Base-by-base conservation (phyloP, 1,140 invertebrate species). In the Tetramorium alpestre region DNA sequence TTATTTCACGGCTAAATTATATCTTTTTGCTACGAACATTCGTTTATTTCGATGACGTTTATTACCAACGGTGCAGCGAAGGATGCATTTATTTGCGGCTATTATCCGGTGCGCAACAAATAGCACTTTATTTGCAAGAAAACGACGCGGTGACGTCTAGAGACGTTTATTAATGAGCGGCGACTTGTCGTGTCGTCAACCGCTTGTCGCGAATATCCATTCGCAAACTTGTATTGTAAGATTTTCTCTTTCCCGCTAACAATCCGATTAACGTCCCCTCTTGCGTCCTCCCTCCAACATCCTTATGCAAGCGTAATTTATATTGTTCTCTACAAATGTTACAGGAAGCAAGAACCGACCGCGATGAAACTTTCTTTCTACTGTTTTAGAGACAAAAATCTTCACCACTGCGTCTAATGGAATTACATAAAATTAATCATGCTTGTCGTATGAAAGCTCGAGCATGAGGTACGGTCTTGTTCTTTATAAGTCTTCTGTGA, bases 241-340 rank as follows among this genome's bases (percentile, higher is more conserved):
- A 91, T 87, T 91, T 89, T 44, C 75, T n/a, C 60, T 64, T 87
- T 64, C 18, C 10, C 51, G 44, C 82, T 76, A 85, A 76, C 84
- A 89, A 91, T 91, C 87, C 87, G 89, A 91, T 91, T 91, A 91
- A 44, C 77, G 75, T 60, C 69, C 51, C 11, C 22, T 56, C 56
- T n/a, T 0, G 11, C 10, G 2, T 25, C 41, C 28, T n/a, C 11
- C 38, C 22, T 28, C 16, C 58, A 13, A 44, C 38, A 11, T 28
- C 28, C 49, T 81, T 58, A 65, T 84, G 73, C 77, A 85, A 88
- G 88, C 33, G 60, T 82, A 90, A 90, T 88, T 90, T 86, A 86
- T 91, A 86, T 91, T 90, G 81, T 90, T 90, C 86, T 77, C 18
- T 41, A 54, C 51, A 69, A 69, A 38, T 60, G 54, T 33, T 82